Conservation (phyloP, 1,140 invertebrate species). For the Pseudomyrmex dendroicus region DNA sequence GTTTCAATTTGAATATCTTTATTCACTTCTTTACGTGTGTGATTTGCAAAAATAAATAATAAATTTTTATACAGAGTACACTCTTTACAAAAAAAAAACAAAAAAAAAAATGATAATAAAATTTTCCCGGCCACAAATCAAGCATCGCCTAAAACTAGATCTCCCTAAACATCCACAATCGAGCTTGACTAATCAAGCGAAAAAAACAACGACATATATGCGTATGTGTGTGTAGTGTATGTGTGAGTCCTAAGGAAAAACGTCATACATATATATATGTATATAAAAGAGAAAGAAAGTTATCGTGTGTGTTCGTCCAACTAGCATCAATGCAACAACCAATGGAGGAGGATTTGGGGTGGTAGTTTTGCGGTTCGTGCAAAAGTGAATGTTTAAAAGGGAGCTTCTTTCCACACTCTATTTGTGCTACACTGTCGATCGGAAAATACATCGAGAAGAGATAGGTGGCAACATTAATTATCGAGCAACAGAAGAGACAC, state of each 20-base stretch:
- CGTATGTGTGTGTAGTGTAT: constrained; percentile 18
- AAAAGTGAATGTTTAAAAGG: constrained; percentile 46
- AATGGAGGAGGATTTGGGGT: constrained; percentile 43
- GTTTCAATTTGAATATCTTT: neutral
- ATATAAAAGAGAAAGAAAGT: neutral
- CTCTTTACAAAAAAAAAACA: neutral
- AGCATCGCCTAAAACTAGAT: constrained; percentile 37
- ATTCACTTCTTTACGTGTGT: neutral
- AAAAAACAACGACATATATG: constrained; percentile 59
- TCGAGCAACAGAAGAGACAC: constrained; percentile 25
- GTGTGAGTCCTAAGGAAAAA: constrained; percentile 35
- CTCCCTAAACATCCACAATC: constrained; percentile 52
- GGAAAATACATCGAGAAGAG: constrained; percentile 22
- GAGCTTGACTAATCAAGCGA: constrained; percentile 60
- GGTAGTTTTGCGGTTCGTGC: constrained; percentile 52
- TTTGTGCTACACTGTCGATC: constrained; percentile 18
- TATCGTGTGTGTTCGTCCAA: constrained; percentile 45
- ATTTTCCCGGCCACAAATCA: constrained; percentile 57
- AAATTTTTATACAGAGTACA: constrained; percentile 2
- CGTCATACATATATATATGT: neutral
- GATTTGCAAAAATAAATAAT: neutral
- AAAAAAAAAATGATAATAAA: neutral
- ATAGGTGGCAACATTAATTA: constrained; percentile 43
- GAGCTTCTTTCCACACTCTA: constrained; percentile 59
- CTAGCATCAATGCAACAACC: constrained; percentile 52